These are phyloP conservation scores for Trichacis sp. DNA, from an alignment of 2,888 invertebrate genomes.

Conservation along the genomic window DNA sequence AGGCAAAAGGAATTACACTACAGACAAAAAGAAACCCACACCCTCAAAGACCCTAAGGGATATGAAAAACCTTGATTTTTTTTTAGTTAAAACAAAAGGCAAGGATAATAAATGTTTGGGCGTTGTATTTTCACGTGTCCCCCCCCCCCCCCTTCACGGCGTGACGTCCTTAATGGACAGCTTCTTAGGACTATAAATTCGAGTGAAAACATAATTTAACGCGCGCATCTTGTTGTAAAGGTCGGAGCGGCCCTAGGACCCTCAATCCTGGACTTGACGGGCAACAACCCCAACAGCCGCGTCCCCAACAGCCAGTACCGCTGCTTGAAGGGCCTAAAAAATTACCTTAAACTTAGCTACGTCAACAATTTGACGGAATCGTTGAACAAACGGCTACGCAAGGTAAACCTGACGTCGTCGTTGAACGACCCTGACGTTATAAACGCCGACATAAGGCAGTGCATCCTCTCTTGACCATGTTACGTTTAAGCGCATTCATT, in stretches of 20 bases:
- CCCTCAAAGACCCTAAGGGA: too few species aligned
- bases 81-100: too few species aligned
- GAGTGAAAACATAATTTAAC: too few species aligned
- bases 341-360: conserved; percentile 64
- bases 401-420: conserved; percentile 64
- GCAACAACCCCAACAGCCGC: conserved; percentile 84
- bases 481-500: too few species aligned
- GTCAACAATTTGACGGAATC: conserved; percentile 58
- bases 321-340: conserved; percentile 73
- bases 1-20: too few species aligned
- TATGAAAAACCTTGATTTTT: too few species aligned
- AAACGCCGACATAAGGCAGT: conserved; percentile 61
- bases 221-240: conserved; percentile 71
- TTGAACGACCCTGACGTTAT: conserved; percentile 55
- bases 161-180: too few species aligned
- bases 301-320: conserved; percentile 85
- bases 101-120: too few species aligned
- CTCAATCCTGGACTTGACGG: conserved; percentile 86
- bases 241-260: conserved; percentile 86
- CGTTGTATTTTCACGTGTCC: too few species aligned
- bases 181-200: too few species aligned
- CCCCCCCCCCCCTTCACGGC: too few species aligned
- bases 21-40: too few species aligned
- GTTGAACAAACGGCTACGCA: conserved; percentile 58
- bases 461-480: conserved; percentile 50